Percentiles rank a stretch among this genome's conserved stretches.
Evolutionary conservation across 2,888 invertebrate genomes (phyloP).

Genomic region (Dryocosmus kuriphilus): DNA sequence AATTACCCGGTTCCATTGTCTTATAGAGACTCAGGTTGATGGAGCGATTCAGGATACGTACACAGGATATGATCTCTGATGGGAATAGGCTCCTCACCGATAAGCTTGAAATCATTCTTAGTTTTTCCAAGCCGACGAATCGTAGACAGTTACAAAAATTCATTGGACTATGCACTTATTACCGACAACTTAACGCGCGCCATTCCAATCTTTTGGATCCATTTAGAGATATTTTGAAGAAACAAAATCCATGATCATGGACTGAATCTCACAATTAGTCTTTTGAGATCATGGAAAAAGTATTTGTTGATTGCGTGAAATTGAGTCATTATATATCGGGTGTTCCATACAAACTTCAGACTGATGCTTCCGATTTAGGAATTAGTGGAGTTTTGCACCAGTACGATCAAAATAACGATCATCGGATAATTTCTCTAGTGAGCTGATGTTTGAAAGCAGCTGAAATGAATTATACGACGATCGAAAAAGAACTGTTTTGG

Average conservation of each 20-base stretch:
- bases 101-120: slow-evolving; percentile 54
- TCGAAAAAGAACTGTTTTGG: slow-evolving; percentile 61
- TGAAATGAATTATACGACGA: too few relatives aligned
- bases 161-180: slow-evolving; percentile 51
- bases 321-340: slow-evolving; percentile 31
- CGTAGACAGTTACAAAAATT: slow-evolving; percentile 60
- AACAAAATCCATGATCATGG: slow-evolving; percentile 45
- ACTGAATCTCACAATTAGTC: slow-evolving; percentile 31
- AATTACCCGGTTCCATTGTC: too few relatives aligned
- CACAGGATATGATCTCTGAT: slow-evolving; percentile 36
- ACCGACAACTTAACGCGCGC: slow-evolving; percentile 37
- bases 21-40: too few relatives aligned
- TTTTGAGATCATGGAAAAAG: slow-evolving; percentile 43
- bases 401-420: slow-evolving; percentile 50
- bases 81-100: slow-evolving; percentile 43
- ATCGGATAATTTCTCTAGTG: slow-evolving; percentile 55
- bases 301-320: too few relatives aligned
- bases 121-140: slow-evolving; percentile 58
- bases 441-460: slow-evolving; percentile 56
- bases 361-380: too few relatives aligned
- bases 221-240: slow-evolving; percentile 41
- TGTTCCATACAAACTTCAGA: slow-evolving; percentile 49
- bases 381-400: too few relatives aligned
- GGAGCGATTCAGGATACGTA: too few relatives aligned
- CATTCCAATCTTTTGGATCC: slow-evolving; percentile 41